A percentile compares a stretch with the other conserved stretches of the same genome.
Evolutionary conservation across 2,888 invertebrate genomes (phyloP).

Genomic region (Yponomeuta malinellus): DNA sequence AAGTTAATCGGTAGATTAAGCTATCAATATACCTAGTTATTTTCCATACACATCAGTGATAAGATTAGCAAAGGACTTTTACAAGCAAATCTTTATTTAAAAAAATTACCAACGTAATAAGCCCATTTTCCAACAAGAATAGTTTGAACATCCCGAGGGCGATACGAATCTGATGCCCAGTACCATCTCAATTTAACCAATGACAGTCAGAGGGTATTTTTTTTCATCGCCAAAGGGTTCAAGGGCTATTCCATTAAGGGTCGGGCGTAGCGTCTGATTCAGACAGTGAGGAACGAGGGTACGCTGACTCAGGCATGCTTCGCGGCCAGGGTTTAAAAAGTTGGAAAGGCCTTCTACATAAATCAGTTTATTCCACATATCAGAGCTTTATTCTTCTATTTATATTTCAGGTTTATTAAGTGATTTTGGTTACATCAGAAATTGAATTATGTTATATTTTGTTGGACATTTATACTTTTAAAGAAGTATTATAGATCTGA

Average conservation of each 20-base stretch:
- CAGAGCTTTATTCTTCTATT: too few species aligned
- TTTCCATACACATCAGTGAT: too few species aligned
- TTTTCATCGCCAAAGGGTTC: slow-evolving; percentile 6
- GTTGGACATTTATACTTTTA: too few species aligned
- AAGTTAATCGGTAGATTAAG: not conserved
- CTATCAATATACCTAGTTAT: not conserved
- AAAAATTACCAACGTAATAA: not conserved
- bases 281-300: slow-evolving; percentile 11
- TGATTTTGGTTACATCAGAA: too few species aligned
- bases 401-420: too few species aligned
- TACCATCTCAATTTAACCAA: not conserved
- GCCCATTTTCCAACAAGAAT: not conserved
- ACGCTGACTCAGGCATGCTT: slow-evolving; percentile 5
- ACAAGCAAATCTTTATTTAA: not conserved
- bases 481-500: too few species aligned
- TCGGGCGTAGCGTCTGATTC: slow-evolving; percentile 10
- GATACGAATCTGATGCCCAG: not conserved
- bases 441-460: too few species aligned
- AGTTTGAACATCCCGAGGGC: not conserved
- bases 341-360: too few species aligned
- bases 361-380: too few species aligned
- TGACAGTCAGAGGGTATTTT: slow-evolving; percentile 3
- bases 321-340: too few species aligned
- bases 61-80: too few species aligned
- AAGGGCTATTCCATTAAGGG: slow-evolving; percentile 1